phyloP scores from a whole-genome alignment of 2,888 invertebrate genomes.

The Adelognathus sp. region DNA sequence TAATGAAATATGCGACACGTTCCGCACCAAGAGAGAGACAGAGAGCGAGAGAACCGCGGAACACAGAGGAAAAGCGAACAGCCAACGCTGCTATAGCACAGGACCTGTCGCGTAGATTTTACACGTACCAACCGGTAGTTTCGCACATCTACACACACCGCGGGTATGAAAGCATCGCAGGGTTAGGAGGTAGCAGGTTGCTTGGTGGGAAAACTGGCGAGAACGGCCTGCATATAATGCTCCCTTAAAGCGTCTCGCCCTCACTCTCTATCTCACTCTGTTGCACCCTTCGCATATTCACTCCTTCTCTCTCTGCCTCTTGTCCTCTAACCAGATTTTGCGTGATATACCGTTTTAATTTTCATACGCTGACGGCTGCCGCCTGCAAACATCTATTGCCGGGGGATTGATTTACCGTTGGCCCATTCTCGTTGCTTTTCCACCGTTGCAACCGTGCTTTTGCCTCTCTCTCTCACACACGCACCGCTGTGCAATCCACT shows the following conservation, averaged over 20 bases:
- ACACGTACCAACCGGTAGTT: slow-evolving; percentile 22
- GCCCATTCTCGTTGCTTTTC: slow-evolving; percentile 56
- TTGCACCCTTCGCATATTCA: slow-evolving; percentile 11
- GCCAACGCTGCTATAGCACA: slow-evolving; percentile 22
- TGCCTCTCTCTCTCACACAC: no score
- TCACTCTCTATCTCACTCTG: not conserved
- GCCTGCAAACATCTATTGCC: slow-evolving; percentile 69
- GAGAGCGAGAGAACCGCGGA: slow-evolving; percentile 16
- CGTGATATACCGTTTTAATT: slow-evolving; percentile 70
- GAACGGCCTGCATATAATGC: slow-evolving; percentile 65
- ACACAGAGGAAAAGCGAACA: slow-evolving; percentile 7
- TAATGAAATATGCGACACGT: slow-evolving; percentile 58
- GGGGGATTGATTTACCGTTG: slow-evolving; percentile 72
- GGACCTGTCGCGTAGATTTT: slow-evolving; percentile 41
- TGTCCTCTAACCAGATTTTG: slow-evolving; percentile 58
- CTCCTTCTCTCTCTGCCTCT: slow-evolving; percentile 17
- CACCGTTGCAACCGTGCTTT: slow-evolving; percentile 20
- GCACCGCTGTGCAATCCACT: slow-evolving; percentile 35
- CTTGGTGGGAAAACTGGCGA: slow-evolving; percentile 32
- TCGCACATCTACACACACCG: slow-evolving; percentile 19
- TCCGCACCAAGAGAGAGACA: no score
- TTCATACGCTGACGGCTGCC: slow-evolving; percentile 64
- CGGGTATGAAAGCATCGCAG: not conserved
- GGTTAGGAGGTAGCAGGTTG: not conserved
- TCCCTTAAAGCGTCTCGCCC: slow-evolving; percentile 67